These are phyloP conservation scores for Pocillopora verrucosa DNA, from an alignment of 64 coral and sea anemone genomes.

Conservation along the genomic window DNA sequence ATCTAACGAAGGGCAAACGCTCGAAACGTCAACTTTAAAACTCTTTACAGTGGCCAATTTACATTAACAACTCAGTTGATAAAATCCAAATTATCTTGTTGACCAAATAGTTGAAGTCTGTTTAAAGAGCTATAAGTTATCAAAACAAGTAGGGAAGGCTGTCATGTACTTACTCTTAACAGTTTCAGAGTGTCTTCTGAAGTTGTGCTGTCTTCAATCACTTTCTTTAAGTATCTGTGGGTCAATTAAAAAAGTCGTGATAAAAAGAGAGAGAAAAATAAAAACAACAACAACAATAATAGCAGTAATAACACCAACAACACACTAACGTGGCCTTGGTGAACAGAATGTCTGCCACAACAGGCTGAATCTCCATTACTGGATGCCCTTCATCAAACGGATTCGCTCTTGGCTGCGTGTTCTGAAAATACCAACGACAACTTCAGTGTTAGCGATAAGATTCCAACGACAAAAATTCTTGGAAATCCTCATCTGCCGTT, in stretches of 20 bases:
- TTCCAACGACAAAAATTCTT: neutral
- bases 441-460: neutral
- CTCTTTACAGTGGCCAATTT: no score
- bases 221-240: slow-evolving; percentile 88
- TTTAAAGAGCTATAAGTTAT: no score
- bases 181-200: slow-evolving; percentile 91
- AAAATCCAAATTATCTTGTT: no score
- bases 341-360: slow-evolving; percentile 86
- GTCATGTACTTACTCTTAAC: slow-evolving; percentile 72
- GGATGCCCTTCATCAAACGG: slow-evolving; percentile 83
- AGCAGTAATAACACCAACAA: no score
- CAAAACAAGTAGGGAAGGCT: neutral
- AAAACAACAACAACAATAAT: neutral
- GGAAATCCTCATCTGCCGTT: neutral
- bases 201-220: slow-evolving; percentile 88
- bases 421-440: slow-evolving; percentile 20
- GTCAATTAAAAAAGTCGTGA: neutral
- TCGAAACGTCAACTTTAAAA: no score
- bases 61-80: no score
- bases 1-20: no score
- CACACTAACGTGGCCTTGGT: slow-evolving; percentile 76
- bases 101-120: no score
- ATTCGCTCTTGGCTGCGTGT: slow-evolving; percentile 51
- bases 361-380: slow-evolving; percentile 80
- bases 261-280: neutral